A percentile compares a stretch with the other conserved stretches of the same genome.
Conservation (phyloP, 2,888 invertebrate species). For the Epirrhoe alternata region DNA sequence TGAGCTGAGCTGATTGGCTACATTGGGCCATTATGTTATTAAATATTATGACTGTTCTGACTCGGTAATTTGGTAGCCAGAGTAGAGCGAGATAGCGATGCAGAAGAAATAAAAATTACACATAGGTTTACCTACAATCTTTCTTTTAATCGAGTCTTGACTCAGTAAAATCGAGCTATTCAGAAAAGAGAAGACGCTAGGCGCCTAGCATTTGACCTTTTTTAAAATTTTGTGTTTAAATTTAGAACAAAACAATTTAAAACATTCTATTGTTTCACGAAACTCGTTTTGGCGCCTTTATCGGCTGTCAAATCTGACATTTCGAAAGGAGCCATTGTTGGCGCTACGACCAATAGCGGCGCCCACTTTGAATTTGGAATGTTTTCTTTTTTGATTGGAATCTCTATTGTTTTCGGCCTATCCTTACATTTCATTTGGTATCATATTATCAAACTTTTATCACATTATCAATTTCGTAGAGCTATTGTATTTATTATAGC, state of each 20-base stretch:
- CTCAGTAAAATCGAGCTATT: neutral
- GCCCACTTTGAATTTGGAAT: constrained; percentile 67
- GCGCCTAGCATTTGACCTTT: constrained; percentile 8
- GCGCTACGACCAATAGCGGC: constrained; percentile 66
- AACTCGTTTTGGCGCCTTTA: constrained; percentile 52
- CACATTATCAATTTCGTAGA: too few species aligned
- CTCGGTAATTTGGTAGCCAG: constrained; percentile 7
- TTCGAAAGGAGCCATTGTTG: constrained; percentile 69
- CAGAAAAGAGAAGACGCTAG: neutral
- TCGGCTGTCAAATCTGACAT: constrained; percentile 77
- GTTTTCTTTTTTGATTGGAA: constrained; percentile 65
- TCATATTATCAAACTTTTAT: neutral
- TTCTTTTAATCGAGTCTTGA: neutral
- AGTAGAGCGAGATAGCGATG: constrained; percentile 7
- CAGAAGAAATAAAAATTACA: constrained; percentile 1
- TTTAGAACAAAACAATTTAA: constrained; percentile 44
- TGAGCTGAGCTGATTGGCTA: constrained; percentile 35
- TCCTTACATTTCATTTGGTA: constrained; percentile 28
- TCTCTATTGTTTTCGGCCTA: constrained; percentile 62
- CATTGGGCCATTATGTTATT: constrained; percentile 23
- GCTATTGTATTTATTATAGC: too few species aligned
- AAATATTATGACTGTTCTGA: constrained; percentile 30
- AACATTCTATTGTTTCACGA: constrained; percentile 49
- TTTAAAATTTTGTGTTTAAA: constrained; percentile 26
- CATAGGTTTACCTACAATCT: neutral